Percentiles rank a stretch among this genome's conserved stretches.
These are phyloP conservation scores for Myotis planiceps DNA, from an alignment of 2,797 vertebrate species.

Conservation along the genomic window DNA sequence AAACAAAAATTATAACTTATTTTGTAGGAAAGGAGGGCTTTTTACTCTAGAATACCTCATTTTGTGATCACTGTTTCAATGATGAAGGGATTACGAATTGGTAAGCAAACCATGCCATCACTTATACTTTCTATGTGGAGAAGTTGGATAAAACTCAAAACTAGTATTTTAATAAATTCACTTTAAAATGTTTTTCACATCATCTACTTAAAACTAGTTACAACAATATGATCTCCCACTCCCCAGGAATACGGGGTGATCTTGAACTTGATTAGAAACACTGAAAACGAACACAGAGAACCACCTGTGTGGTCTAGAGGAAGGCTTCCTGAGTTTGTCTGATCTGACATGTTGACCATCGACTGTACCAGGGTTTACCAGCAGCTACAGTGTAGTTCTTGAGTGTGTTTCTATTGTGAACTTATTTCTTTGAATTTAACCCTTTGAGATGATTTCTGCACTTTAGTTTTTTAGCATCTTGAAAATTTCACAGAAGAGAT, in stretches of 20 bases:
- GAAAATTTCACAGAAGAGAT: not conserved
- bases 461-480: not conserved
- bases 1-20: slow-evolving; percentile 12
- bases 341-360: slow-evolving; percentile 31
- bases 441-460: not conserved
- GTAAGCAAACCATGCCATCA: not conserved
- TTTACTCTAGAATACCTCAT: not conserved
- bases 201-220: not conserved
- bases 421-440: not conserved
- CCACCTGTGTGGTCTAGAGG: not conserved
- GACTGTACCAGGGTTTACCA: not conserved
- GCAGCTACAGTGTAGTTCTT: slow-evolving; percentile 44
- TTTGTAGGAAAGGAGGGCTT: not conserved
- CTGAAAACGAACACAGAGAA: not conserved
- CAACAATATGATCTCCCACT: not conserved
- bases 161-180: slow-evolving; percentile 6
- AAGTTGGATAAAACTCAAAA: slow-evolving; percentile 25
- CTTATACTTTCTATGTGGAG: not conserved
- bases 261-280: not conserved
- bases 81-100: not conserved
- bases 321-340: slow-evolving; percentile 57
- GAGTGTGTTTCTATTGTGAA: not conserved
- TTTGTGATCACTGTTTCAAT: not conserved
- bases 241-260: not conserved
- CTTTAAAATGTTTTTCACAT: not conserved